These are phyloP conservation scores for Archaeoteleia sp. DNA, from an alignment of 2,888 invertebrate genomes.

Conservation along the genomic window DNA sequence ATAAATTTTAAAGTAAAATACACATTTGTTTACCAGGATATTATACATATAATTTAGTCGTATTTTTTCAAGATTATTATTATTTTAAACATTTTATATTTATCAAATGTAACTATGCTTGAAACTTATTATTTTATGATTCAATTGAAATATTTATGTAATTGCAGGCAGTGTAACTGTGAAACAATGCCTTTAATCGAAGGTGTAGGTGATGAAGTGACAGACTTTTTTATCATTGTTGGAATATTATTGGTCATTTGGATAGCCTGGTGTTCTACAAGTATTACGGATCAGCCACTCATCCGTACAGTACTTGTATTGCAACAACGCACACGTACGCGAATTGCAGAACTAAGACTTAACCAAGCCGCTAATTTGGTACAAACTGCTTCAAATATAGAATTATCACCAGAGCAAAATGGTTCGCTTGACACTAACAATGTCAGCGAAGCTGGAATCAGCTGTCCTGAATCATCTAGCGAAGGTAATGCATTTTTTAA, in stretches of 20 bases:
- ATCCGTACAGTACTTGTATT: constrained; percentile 83
- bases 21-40: no score
- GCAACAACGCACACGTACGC: constrained; percentile 76
- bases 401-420: constrained; percentile 62
- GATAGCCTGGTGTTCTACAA: constrained; percentile 87
- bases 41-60: no score
- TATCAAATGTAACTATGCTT: no score
- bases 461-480: constrained; percentile 68
- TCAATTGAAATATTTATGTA: no score
- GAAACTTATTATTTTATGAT: not conserved
- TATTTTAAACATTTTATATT: no score
- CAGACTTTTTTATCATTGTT: constrained; percentile 81
- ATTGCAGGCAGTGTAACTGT: constrained; percentile 14
- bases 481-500: no score
- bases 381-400: constrained; percentile 54
- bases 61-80: no score
- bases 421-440: constrained; percentile 55
- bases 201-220: constrained; percentile 90
- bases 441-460: constrained; percentile 56
- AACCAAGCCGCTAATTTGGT: constrained; percentile 54
- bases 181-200: constrained; percentile 86
- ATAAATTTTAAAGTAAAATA: no score
- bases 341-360: constrained; percentile 69
- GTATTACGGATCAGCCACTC: constrained; percentile 81
- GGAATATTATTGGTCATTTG: constrained; percentile 78